Evolutionary conservation across 1,140 invertebrate species (phyloP).

Genomic region (Dendrolimus punctatus): DNA sequence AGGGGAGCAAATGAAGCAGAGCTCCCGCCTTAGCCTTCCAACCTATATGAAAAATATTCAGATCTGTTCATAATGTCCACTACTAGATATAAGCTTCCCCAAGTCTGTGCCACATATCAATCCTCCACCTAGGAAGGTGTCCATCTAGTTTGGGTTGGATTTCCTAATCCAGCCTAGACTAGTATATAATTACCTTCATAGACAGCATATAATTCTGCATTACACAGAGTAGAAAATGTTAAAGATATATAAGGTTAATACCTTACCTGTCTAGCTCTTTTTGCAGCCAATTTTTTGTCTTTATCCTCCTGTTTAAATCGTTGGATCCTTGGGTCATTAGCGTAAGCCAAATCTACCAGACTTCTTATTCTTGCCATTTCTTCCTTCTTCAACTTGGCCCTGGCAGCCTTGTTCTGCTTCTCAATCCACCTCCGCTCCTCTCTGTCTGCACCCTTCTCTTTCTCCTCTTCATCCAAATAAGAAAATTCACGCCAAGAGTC

Average conservation of each 20-base stretch:
- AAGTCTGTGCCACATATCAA: too few species aligned
- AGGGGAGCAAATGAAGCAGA: too few species aligned
- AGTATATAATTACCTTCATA: too few species aligned
- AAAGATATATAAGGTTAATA: background rate
- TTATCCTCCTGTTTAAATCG: constrained; percentile 96
- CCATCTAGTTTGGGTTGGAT: too few species aligned
- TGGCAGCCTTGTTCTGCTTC: constrained; percentile 94
- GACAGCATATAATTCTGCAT: too few species aligned
- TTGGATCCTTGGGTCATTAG: constrained; percentile 92
- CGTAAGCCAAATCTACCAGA: constrained; percentile 95
- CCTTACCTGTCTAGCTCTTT: constrained; percentile 83
- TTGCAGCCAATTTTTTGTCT: constrained; percentile 90
- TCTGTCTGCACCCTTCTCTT: constrained; percentile 96
- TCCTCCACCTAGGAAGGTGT: too few species aligned
- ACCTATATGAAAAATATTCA: too few species aligned
- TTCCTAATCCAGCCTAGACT: too few species aligned
- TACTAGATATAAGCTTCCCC: too few species aligned
- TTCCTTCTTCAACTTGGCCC: constrained; percentile 95
- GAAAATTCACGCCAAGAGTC: constrained; percentile 99
- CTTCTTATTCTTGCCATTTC: constrained; percentile 93
- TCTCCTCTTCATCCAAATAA: constrained; percentile 99
- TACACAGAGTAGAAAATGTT: too few species aligned
- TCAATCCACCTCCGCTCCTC: constrained; percentile 98
- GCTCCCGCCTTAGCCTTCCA: too few species aligned
- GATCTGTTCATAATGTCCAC: too few species aligned